Evolutionary conservation across 2,113 vertebrate species (phyloP).

Genomic region (Catagonus wagneri): DNA sequence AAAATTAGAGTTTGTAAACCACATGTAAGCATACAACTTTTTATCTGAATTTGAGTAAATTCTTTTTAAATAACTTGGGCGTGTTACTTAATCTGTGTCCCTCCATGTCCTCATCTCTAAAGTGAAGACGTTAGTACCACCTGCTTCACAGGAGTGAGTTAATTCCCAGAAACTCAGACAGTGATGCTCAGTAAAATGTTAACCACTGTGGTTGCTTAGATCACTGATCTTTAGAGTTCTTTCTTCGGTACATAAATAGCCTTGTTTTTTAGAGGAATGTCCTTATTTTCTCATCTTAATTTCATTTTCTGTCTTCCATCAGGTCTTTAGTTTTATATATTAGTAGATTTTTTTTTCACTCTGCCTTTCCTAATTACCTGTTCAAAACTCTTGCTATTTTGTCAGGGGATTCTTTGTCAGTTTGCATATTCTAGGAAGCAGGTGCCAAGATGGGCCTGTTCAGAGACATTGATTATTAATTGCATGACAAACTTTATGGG

Average conservation of each 20-base stretch:
- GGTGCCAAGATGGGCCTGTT: not conserved
- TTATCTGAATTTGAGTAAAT: not conserved
- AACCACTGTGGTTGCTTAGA: not conserved
- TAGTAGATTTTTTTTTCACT: not conserved
- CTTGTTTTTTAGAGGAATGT: not conserved
- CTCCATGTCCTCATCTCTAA: not conserved
- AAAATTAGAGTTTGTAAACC: not conserved
- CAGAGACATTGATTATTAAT: constrained; percentile 76
- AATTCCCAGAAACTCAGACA: not conserved
- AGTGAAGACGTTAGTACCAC: not conserved
- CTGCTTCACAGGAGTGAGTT: not conserved
- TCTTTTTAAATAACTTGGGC: constrained; percentile 7
- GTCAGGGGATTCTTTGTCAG: not conserved
- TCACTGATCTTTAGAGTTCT: not conserved
- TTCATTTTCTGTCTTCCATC: not conserved
- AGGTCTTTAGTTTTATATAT: not conserved
- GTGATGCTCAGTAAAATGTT: constrained; percentile 9
- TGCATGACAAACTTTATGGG: constrained; percentile 87
- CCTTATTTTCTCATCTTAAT: not conserved
- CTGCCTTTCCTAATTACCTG: not conserved
- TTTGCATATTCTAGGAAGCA: not conserved
- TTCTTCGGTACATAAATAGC: not conserved
- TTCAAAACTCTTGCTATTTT: not conserved
- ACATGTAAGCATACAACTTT: not conserved
- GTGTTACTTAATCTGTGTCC: not conserved